These are phyloP conservation scores for Poecilus cupreus DNA, from an alignment of 2,888 invertebrate genomes.

Conservation along the genomic window DNA sequence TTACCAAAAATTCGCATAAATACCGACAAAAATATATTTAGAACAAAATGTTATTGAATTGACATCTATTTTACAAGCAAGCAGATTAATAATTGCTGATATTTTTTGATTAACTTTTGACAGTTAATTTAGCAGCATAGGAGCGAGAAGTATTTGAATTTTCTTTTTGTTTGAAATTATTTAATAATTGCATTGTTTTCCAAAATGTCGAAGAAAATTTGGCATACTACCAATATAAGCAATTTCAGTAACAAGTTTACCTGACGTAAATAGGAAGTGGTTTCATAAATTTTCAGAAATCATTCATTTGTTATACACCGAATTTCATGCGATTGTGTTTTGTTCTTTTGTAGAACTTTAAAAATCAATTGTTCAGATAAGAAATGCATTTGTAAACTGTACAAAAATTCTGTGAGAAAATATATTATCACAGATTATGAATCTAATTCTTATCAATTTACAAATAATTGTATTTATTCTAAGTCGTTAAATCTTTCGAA, in stretches of 20 bases:
- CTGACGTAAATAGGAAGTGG: slow-evolving; percentile 33
- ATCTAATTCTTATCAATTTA: background rate
- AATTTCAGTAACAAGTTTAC: slow-evolving; percentile 4
- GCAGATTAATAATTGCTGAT: too few species aligned
- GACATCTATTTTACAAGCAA: background rate
- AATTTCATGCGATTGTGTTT: background rate
- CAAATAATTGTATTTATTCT: background rate
- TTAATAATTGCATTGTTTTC: background rate
- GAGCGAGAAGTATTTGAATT: too few species aligned
- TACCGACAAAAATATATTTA: slow-evolving; percentile 1
- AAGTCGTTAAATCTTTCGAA: too few species aligned
- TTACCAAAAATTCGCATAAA: background rate
- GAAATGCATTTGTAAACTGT: too few species aligned
- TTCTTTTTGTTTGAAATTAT: background rate
- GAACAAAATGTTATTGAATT: background rate
- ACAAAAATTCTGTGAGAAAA: too few species aligned
- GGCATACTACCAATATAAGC: slow-evolving; percentile 4
- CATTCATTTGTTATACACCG: background rate
- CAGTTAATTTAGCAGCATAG: too few species aligned
- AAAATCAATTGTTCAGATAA: too few species aligned
- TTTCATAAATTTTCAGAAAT: background rate
- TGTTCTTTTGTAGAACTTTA: too few species aligned
- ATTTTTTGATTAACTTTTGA: too few species aligned
- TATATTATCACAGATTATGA: too few species aligned
- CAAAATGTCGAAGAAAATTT: slow-evolving; percentile 20